Evolutionary conservation across 2,797 vertebrate genomes (phyloP), one percentile per base, ranked within the genome.

Genomic region (Aplochiton taeniatus): DNA sequence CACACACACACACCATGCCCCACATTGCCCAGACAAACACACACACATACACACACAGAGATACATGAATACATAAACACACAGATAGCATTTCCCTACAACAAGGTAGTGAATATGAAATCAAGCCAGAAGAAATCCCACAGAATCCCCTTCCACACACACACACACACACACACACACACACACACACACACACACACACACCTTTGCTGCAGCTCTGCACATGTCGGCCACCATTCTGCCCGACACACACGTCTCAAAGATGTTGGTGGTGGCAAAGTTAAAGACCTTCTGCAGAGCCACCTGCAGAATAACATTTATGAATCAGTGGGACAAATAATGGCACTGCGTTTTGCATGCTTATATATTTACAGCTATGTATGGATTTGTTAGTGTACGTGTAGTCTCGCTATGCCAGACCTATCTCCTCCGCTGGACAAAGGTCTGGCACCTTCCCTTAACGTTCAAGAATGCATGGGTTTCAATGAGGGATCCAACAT

Each of bases 151-250:
- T 50, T n/a, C 4, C 11, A 18, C 4, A n/a, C n/a, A n/a, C n/a
- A n/a, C n/a, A n/a, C n/a, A n/a, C n/a, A n/a, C n/a, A n/a, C n/a
- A n/a, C n/a, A n/a, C n/a, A n/a, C n/a, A n/a, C n/a, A 14, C 44
- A 59, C 42, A 56, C 44, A 18, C 31, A 17, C 11, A 56, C 16
- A 42, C 41, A 10, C 60, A 17, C 10, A 12, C 14, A 11, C 84
- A 64, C 71, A 98, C 96, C 92, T 98, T 99, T 17, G 95, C 93
- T 69, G 96, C 94, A 74, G 97, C 97, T 77, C 96, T 92, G 92
- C 96, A 98, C 95, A 98, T 95, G 77, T 99, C 95, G 0, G 97
- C 96, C 76, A 98, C 96, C 97, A 99, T 98, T 73, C 95, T 93
- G 73, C 97, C 97, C 14, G 97, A 95, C 67, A 99, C 97, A 68